phyloP scores from a whole-genome alignment of 2,888 invertebrate genomes.

The Girardia tigrina region DNA sequence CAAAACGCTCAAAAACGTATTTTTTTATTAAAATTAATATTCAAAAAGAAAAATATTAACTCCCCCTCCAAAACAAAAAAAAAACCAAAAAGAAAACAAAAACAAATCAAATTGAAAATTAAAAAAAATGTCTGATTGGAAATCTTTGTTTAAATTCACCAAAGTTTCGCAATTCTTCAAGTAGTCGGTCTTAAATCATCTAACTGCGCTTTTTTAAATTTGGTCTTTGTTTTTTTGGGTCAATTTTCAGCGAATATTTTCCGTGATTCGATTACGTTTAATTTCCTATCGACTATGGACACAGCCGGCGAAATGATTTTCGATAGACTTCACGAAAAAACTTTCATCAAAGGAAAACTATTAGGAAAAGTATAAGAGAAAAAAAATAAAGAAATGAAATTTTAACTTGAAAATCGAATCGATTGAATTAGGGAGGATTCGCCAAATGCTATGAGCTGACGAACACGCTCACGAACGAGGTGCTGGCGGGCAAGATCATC shows the following conservation, averaged over 20 bases:
- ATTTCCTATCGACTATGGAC: background rate
- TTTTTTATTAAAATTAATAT: no score
- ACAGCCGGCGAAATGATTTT: conserved; percentile 64
- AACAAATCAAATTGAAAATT: no score
- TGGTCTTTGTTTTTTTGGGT: no score
- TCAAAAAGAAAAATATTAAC: no score
- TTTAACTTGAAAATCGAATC: conserved; percentile 29
- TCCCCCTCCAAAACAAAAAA: no score
- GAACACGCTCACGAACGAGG: conserved; percentile 62
- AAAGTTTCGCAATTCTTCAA: conserved; percentile 7
- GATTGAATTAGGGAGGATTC: conserved; percentile 69
- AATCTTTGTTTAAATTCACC: background rate
- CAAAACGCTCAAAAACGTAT: no score
- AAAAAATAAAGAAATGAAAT: conserved; percentile 54
- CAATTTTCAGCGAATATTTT: no score
- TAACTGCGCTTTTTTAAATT: background rate
- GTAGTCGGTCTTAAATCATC: background rate
- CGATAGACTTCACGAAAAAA: conserved; percentile 62
- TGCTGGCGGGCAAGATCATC: conserved; percentile 84
- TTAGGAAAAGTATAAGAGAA: conserved; percentile 53
- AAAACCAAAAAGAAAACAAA: no score
- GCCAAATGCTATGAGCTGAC: conserved; percentile 93
- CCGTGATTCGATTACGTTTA: no score
- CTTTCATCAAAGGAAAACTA: conserved; percentile 61
- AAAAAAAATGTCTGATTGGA: no score